Evolutionary conservation across 2,797 vertebrate genomes (phyloP).

Genomic region (Anas capensis): DNA sequence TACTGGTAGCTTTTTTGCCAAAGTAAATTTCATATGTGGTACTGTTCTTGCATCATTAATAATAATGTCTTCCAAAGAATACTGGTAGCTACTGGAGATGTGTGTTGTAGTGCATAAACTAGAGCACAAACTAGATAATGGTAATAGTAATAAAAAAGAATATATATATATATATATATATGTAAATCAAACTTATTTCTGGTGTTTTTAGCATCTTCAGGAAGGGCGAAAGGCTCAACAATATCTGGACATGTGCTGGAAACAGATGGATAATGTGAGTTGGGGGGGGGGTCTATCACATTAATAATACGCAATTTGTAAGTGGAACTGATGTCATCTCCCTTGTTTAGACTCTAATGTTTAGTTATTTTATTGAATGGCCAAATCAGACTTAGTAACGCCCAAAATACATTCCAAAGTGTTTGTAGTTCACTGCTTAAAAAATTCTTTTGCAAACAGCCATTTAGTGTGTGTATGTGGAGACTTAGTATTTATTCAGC

Average conservation of each 20-base stretch:
- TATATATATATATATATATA: not conserved
- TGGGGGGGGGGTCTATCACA: not conserved
- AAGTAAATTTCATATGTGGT: not conserved
- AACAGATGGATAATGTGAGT: slow-evolving; percentile 99
- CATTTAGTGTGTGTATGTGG: not conserved
- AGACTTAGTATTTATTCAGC: not conserved
- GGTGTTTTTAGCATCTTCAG: slow-evolving; percentile 90
- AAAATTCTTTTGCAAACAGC: not conserved
- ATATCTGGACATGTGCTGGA: slow-evolving; percentile 96
- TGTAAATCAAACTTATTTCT: not conserved
- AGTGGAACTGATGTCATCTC: not conserved
- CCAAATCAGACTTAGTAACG: not conserved
- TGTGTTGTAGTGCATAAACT: not conserved
- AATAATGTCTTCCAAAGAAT: not conserved
- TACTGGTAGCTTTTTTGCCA: not conserved
- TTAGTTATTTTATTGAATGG: not conserved
- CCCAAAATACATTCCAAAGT: not conserved
- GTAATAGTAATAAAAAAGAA: not conserved
- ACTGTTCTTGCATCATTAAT: not conserved
- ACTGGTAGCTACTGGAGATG: not conserved
- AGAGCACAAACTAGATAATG: not conserved
- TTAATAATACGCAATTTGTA: not conserved
- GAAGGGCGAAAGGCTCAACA: slow-evolving; percentile 97
- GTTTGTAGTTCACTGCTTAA: not conserved
- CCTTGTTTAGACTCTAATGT: slow-evolving; percentile 3